phyloP scores from a whole-genome alignment of 2,797 vertebrate species.

The Aplochiton taeniatus region DNA sequence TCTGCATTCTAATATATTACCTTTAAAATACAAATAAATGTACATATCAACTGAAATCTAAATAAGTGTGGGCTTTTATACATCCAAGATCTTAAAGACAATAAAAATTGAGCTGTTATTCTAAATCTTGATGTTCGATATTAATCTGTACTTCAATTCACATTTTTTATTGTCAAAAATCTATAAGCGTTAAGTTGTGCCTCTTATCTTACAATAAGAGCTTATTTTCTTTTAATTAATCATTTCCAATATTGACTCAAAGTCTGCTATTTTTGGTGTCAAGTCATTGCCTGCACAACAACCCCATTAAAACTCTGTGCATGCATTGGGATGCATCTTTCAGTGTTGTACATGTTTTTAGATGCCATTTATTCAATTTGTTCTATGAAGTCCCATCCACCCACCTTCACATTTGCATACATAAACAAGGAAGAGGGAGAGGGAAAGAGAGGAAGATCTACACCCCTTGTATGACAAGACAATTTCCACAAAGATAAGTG shows the following conservation, averaged over 20 bases:
- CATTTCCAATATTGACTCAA: slow-evolving; percentile 34
- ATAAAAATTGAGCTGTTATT: slow-evolving; percentile 55
- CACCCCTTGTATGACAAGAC: background rate
- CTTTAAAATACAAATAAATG: slow-evolving; percentile 69
- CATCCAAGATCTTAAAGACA: slow-evolving; percentile 41
- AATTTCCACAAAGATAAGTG: slow-evolving; percentile 7
- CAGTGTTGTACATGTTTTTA: slow-evolving; percentile 21
- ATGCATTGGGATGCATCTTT: slow-evolving; percentile 32
- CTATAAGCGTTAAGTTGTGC: slow-evolving; percentile 21
- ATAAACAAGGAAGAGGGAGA: slow-evolving; percentile 44
- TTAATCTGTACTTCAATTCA: slow-evolving; percentile 37
- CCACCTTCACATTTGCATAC: slow-evolving; percentile 43
- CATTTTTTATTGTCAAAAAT: slow-evolving; percentile 29
- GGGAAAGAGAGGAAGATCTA: slow-evolving; percentile 19
- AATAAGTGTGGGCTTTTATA: slow-evolving; percentile 50
- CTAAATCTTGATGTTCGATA: slow-evolving; percentile 36
- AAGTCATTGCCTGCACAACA: slow-evolving; percentile 28
- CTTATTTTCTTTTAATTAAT: slow-evolving; percentile 28
- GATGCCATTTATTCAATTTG: slow-evolving; percentile 45
- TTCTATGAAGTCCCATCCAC: slow-evolving; percentile 41
- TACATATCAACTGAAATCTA: slow-evolving; percentile 50
- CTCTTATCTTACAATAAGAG: slow-evolving; percentile 42
- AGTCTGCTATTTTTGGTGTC: slow-evolving; percentile 41
- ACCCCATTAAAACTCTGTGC: slow-evolving; percentile 28
- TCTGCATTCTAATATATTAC: slow-evolving; percentile 49